A percentile compares a stretch with the other conserved stretches of the same genome.
These are phyloP conservation scores for Penaeus japonicus DNA, from an alignment of 1,140 invertebrate species.

Conservation along the genomic window DNA sequence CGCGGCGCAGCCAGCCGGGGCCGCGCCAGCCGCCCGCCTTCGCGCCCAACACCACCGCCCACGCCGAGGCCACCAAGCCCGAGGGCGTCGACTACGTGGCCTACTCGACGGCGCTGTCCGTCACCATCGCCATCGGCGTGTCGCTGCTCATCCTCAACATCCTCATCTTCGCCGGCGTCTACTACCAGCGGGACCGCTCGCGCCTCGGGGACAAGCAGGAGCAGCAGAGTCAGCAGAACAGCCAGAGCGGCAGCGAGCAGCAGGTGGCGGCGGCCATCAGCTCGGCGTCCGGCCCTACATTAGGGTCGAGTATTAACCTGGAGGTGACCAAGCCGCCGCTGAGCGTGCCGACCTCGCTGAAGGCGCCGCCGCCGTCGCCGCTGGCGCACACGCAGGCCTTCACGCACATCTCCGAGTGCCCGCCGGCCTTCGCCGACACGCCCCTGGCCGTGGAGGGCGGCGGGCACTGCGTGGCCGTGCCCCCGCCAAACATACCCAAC, in stretches of 20 bases:
- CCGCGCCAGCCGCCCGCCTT: constrained; percentile 21
- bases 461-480: constrained; percentile 1
- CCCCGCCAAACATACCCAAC: constrained; percentile 53
- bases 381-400: constrained; percentile 50
- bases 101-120: constrained; percentile 86
- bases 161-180: constrained; percentile 91
- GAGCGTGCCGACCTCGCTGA: constrained; percentile 32
- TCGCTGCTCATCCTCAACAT: constrained; percentile 89
- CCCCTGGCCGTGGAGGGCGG: constrained; percentile 10
- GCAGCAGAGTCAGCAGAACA: constrained; percentile 54
- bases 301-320: constrained; percentile 45
- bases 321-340: constrained; percentile 46
- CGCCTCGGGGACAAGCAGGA: constrained; percentile 50
- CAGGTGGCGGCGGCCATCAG: constrained; percentile 47
- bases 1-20: constrained; percentile 9
- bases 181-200: constrained; percentile 81
- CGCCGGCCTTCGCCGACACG: constrained; percentile 56
- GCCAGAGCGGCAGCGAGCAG: constrained; percentile 51
- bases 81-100: constrained; percentile 77
- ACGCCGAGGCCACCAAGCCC: constrained; percentile 47
- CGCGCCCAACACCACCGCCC: constrained; percentile 43
- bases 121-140: constrained; percentile 94
- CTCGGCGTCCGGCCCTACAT: constrained; percentile 35
- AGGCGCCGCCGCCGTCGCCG: constrained; percentile 41
- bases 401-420: constrained; percentile 58